Evolutionary conservation across 2,888 invertebrate genomes (phyloP).

Genomic region (Drosophila ezoana): DNA sequence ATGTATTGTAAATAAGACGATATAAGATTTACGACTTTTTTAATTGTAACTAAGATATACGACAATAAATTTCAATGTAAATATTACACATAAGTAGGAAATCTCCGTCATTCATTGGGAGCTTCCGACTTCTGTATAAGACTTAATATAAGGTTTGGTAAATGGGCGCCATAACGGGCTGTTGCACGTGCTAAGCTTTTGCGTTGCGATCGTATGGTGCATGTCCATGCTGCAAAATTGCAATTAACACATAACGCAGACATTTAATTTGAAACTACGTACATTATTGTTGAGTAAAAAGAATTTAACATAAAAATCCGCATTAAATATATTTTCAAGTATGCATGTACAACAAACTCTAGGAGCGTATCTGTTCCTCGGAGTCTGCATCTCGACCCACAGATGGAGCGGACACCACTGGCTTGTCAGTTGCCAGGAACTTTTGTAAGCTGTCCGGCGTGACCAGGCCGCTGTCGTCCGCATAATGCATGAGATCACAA

Average conservation of each 20-base stretch:
- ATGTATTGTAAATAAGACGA: constrained; percentile 22
- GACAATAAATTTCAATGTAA: constrained; percentile 7
- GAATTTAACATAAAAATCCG: background rate
- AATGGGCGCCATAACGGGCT: constrained; percentile 2
- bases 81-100: background rate
- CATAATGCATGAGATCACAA: constrained; percentile 92
- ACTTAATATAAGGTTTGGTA: background rate
- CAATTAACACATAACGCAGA: background rate
- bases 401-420: constrained; percentile 15
- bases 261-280: background rate
- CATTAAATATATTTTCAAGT: constrained; percentile 19
- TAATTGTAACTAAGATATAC: constrained; percentile 1
- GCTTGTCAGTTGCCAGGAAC: constrained; percentile 35
- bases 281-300: background rate
- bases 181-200: constrained; percentile 3
- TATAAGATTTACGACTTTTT: constrained; percentile 10
- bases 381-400: constrained; percentile 18
- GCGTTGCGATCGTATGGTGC: background rate
- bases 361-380: constrained; percentile 64
- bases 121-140: no score
- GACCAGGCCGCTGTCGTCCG: constrained; percentile 92
- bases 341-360: constrained; percentile 20
- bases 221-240: background rate
- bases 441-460: constrained; percentile 76
- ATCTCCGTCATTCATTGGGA: background rate